phyloP scores from a whole-genome alignment of 2,888 invertebrate genomes.

The Harpalus rubripes region DNA sequence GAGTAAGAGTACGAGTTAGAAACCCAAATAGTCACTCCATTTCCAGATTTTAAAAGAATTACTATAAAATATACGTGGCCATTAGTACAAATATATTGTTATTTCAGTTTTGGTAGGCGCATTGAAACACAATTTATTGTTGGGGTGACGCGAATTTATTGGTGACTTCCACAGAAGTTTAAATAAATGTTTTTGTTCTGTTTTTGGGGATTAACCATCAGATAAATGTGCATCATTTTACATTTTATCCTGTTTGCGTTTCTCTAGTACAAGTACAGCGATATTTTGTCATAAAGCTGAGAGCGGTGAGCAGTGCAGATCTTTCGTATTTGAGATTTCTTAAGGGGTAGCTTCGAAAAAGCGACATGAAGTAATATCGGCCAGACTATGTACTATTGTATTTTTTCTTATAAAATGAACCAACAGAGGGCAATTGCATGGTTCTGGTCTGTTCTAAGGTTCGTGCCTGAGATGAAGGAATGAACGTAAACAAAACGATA shows the following conservation, averaged over 20 bases:
- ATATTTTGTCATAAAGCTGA: conserved; percentile 24
- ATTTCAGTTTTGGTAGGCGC: not conserved
- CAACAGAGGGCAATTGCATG: too few relatives aligned
- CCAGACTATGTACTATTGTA: too few relatives aligned
- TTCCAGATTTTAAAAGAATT: conserved; percentile 13
- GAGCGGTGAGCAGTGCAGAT: not conserved
- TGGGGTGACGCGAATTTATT: conserved; percentile 17
- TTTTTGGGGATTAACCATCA: conserved; percentile 27
- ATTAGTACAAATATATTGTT: conserved; percentile 30
- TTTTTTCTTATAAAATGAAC: too few relatives aligned
- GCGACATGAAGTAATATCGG: too few relatives aligned
- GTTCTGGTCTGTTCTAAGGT: too few relatives aligned
- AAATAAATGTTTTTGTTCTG: conserved; percentile 39
- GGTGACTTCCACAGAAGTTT: conserved; percentile 33
- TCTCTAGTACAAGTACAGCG: conserved; percentile 5
- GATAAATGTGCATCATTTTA: conserved; percentile 41
- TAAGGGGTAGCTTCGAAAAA: too few relatives aligned
- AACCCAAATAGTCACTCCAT: not conserved
- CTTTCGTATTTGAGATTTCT: conserved; percentile 22
- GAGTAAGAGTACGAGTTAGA: not conserved
- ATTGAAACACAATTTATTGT: conserved; percentile 36
- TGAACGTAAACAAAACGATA: too few relatives aligned
- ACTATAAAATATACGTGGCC: conserved; percentile 7
- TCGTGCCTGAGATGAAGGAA: too few relatives aligned
- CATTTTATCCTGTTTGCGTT: conserved; percentile 34